phyloP scores from a whole-genome alignment of 2,888 invertebrate species.

The Sabellastarte sp. region DNA sequence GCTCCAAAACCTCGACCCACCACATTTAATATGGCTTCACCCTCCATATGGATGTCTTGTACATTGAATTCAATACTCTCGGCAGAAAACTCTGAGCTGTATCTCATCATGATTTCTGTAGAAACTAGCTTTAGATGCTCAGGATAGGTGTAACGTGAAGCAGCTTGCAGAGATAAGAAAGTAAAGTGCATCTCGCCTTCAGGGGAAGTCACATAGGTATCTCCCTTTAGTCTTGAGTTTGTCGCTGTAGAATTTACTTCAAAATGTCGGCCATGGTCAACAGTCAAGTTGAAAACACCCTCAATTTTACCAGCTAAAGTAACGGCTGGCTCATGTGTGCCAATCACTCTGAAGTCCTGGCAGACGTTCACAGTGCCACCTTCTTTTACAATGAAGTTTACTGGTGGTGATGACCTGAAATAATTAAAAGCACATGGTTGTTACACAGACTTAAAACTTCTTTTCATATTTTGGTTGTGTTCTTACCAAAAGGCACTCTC shows the following conservation, averaged over 20 bases:
- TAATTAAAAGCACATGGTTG: no score
- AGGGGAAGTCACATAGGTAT: slow-evolving; percentile 10
- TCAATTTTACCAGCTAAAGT: slow-evolving; percentile 35
- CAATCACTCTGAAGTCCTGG: slow-evolving; percentile 35
- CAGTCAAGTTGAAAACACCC: slow-evolving; percentile 39
- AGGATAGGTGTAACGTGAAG: slow-evolving; percentile 28
- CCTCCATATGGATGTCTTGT: slow-evolving; percentile 33
- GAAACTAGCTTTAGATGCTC: slow-evolving; percentile 29
- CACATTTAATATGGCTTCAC: slow-evolving; percentile 31
- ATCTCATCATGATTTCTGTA: slow-evolving; percentile 35
- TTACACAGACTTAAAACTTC: no score
- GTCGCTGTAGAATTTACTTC: slow-evolving; percentile 30
- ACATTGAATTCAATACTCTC: slow-evolving; percentile 12
- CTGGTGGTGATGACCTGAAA: slow-evolving; percentile 37
- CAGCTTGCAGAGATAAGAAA: slow-evolving; percentile 32
- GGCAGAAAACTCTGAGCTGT: slow-evolving; percentile 28
- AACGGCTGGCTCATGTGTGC: slow-evolving; percentile 29
- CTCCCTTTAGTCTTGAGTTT: slow-evolving; percentile 31
- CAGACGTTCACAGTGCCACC: slow-evolving; percentile 33
- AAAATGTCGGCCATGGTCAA: slow-evolving; percentile 31
- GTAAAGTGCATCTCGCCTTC: slow-evolving; percentile 27
- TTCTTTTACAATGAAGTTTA: slow-evolving; percentile 34
- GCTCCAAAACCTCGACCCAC: slow-evolving; percentile 12
- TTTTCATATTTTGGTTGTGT: no score
- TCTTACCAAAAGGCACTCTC: no score